Conservation (phyloP, 1,140 invertebrate genomes). For the Patella vulgata region DNA sequence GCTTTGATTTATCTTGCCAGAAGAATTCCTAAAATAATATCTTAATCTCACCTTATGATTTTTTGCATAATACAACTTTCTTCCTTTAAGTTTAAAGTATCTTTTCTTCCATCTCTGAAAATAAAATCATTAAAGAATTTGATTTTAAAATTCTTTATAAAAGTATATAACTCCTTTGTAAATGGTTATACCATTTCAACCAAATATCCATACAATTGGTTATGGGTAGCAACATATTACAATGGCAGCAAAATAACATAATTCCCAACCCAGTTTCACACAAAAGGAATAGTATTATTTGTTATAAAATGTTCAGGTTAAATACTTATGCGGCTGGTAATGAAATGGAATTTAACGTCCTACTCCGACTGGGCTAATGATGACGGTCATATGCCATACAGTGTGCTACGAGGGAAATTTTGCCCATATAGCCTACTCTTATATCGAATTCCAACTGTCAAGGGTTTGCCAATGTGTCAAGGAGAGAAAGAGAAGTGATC, state of each 20-base stretch:
- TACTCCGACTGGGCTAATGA: no score
- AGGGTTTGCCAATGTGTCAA: no score
- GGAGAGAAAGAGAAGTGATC: no score
- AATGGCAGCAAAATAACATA: background rate
- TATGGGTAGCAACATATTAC: background rate
- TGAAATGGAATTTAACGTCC: no score
- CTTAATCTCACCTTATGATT: constrained; percentile 77
- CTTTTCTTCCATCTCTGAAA: constrained; percentile 79
- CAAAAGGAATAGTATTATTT: background rate
- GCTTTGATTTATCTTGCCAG: constrained; percentile 18
- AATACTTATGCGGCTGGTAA: no score
- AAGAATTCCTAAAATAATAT: background rate
- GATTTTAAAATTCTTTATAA: background rate
- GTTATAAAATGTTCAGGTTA: background rate
- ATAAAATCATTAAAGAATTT: constrained; percentile 13
- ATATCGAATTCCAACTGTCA: no score
- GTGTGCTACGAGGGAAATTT: no score
- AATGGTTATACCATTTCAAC: background rate
- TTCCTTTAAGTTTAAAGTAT: constrained; percentile 83
- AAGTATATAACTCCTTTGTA: background rate
- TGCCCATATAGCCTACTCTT: no score
- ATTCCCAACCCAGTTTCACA: background rate
- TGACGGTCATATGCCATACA: no score
- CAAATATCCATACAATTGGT: background rate
- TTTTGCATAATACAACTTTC: constrained; percentile 85